These are phyloP conservation scores for Zosterops lateralis DNA, from an alignment of 2,113 vertebrate species.

Conservation along the genomic window DNA sequence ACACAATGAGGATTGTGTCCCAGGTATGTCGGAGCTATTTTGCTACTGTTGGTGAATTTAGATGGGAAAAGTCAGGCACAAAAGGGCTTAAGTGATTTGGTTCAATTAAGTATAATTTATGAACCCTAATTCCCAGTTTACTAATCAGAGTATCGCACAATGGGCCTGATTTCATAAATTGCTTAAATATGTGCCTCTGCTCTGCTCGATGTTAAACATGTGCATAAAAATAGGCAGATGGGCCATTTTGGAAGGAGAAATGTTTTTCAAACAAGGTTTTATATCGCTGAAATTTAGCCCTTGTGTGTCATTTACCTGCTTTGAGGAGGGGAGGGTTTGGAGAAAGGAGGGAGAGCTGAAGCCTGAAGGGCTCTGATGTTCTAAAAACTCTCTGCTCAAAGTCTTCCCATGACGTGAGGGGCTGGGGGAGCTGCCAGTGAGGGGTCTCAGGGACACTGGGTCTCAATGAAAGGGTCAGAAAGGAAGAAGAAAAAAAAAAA, in stretches of 20 bases:
- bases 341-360: constrained; percentile 73
- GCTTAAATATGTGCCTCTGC: background rate
- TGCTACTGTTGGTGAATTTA: background rate
- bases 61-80: constrained; percentile 12
- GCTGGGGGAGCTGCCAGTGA: constrained; percentile 78
- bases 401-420: constrained; percentile 45
- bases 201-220: background rate
- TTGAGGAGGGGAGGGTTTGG: constrained; percentile 70
- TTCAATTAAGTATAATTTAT: constrained; percentile 24
- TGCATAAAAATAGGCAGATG: background rate
- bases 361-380: constrained; percentile 76
- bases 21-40: background rate
- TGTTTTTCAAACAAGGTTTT: background rate
- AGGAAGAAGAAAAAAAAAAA: constrained; percentile 83
- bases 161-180: constrained; percentile 16
- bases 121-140: constrained; percentile 29
- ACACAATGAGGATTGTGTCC: background rate
- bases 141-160: constrained; percentile 3
- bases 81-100: background rate
- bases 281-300: background rate
- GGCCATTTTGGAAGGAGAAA: background rate
- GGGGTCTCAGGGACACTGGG: constrained; percentile 76
- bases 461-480: constrained; percentile 77
- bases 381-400: constrained; percentile 79
- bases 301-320: constrained; percentile 58